A percentile compares a stretch with the other conserved stretches of the same genome.
These are phyloP conservation scores for Drosophila flavopinicola DNA, from an alignment of 2,888 invertebrate species.

Conservation along the genomic window DNA sequence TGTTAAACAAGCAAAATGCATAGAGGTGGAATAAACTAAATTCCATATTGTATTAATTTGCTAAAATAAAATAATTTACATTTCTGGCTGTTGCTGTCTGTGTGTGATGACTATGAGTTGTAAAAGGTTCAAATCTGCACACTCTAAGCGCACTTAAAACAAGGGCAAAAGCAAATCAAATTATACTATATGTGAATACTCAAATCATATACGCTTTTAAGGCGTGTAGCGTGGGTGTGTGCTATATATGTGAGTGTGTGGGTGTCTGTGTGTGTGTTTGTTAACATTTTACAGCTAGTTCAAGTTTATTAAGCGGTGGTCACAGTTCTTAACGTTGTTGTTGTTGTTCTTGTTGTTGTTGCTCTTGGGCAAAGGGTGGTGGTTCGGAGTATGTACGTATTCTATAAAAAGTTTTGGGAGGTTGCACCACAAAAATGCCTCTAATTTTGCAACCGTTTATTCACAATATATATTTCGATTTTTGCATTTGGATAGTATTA, in stretches of 20 bases:
- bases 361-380: conserved; percentile 46
- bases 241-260: conserved; percentile 16
- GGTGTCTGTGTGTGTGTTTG: conserved; percentile 3
- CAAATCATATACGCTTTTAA: conserved; percentile 44
- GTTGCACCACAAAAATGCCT: conserved; percentile 11
- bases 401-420: conserved; percentile 19
- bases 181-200: conserved; percentile 1
- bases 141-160: conserved; percentile 44
- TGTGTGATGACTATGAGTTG: conserved; percentile 26
- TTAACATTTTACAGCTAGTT: conserved; percentile 30
- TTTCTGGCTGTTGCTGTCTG: conserved; percentile 10
- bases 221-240: conserved; percentile 33
- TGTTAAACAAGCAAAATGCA: conserved; percentile 74
- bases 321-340: conserved; percentile 46
- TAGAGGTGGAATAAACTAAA: conserved; percentile 47
- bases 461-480: conserved; percentile 15
- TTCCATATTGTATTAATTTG: conserved; percentile 18
- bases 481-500: conserved; percentile 1
- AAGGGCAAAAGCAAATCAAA: conserved; percentile 22
- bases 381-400: conserved; percentile 19
- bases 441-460: conserved; percentile 28
- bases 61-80: conserved; percentile 26
- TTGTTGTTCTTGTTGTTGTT: conserved; percentile 20
- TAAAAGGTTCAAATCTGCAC: conserved; percentile 19
- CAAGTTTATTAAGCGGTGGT: conserved; percentile 64